Evolutionary conservation across 2,797 vertebrate species (phyloP), one percentile per base, ranked within the genome.

Genomic region (Graptemys geographica): DNA sequence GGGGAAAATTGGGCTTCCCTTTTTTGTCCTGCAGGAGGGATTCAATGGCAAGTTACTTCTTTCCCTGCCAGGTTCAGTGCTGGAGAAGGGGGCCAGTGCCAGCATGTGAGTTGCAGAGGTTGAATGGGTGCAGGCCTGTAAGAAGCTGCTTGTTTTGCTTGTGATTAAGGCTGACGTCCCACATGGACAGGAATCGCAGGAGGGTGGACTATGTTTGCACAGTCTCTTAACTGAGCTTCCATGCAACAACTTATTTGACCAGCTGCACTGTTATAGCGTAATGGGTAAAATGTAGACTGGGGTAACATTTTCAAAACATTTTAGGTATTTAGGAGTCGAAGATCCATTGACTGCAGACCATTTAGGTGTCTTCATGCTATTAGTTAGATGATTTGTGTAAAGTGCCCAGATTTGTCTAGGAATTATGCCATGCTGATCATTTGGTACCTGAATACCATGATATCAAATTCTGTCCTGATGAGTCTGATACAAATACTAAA

Each of bases 241-340:
- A 3, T 33, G 59, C 59, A 62, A 62, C 31, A 79, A 0, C 0
- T 49, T 37, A 62, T 93, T 94, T 89, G 59, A 16, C 55, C 13
- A 51, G 33, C 13, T 90, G 19, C 83, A 21, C 21, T 81, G 47
- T 10, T 18, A 25, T 49, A 83, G 16, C 21, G 16, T n/a, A 85
- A 84, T 37, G 31, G 16, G 0, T 0, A 55, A 11, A 84, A 84
- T 0, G 0, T 16, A 25, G 37, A 72, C 69, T 37, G 25, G n/a
- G 37, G 59, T 62, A 62, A 11, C 69, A 72, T 41, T 72, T 65
- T 41, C 37, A 72, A 72, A 72, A 72, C n/a, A 33, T 37, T 72
- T 72, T 72, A 37, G n/a, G 37, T 41, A 72, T 41, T 72, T 69
- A 69, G 31, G 65, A 69, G 65, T 11, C 9, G 8, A 37, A 37